Percentiles rank a stretch among this genome's conserved stretches.
Conservation (phyloP, 1,140 invertebrate species). For the Prorops nasuta region DNA sequence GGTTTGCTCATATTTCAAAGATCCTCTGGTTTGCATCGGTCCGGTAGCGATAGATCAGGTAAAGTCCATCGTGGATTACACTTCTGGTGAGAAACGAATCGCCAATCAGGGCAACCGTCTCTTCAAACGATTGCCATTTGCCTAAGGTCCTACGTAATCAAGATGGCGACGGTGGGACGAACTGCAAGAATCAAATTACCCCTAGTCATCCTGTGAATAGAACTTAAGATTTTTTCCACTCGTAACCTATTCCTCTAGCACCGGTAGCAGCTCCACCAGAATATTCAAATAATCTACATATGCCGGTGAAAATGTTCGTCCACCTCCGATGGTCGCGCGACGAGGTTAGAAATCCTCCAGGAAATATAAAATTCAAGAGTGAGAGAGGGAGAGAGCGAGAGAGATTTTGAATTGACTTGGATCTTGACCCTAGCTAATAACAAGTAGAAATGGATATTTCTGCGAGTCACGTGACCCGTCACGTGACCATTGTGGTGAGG, state of each 20-base stretch:
- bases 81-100: conserved; percentile 75
- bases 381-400: too few species aligned
- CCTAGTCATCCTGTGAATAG: conserved; percentile 1
- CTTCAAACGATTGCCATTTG: conserved; percentile 45
- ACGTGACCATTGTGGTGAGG: too few species aligned
- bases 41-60: conserved; percentile 77
- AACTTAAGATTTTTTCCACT: conserved; percentile 1
- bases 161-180: conserved; percentile 2
- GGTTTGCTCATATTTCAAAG: conserved; percentile 89
- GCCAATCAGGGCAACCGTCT: conserved; percentile 59
- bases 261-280: too few species aligned
- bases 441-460: too few species aligned
- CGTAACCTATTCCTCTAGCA: neutral
- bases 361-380: conserved; percentile 9
- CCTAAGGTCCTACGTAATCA: conserved; percentile 30
- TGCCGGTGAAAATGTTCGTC: too few species aligned
- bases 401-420: too few species aligned
- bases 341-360: neutral
- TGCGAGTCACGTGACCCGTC: too few species aligned
- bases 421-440: too few species aligned
- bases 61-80: conserved; percentile 69
- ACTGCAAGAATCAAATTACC: conserved; percentile 6
- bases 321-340: neutral
- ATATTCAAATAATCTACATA: too few species aligned
- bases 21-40: conserved; percentile 84